Evolutionary conservation across 2,888 invertebrate species (phyloP).

Genomic region (Tenthredo amoena): DNA sequence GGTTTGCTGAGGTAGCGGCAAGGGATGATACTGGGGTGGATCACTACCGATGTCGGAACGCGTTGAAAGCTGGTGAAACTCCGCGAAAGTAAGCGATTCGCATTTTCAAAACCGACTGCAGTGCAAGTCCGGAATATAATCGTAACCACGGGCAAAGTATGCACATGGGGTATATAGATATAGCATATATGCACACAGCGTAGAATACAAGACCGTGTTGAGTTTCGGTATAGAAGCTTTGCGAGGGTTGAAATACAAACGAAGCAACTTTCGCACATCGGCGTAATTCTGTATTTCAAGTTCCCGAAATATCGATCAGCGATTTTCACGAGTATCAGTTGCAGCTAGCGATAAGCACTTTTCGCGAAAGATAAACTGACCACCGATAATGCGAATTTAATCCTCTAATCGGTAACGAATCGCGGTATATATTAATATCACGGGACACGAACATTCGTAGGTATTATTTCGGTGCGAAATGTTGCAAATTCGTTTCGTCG

Average conservation of each 20-base stretch:
- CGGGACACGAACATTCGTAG: background rate
- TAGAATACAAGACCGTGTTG: background rate
- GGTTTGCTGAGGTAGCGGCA: background rate
- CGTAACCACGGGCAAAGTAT: background rate
- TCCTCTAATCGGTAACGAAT: background rate
- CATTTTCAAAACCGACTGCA: background rate
- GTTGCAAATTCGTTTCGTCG: background rate
- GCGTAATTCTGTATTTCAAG: background rate
- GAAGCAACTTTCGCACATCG: background rate
- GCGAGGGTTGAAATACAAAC: background rate
- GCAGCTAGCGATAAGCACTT: background rate
- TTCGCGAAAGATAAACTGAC: background rate
- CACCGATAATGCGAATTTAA: background rate
- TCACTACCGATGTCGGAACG: background rate
- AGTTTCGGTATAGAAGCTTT: background rate
- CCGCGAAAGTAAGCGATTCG: background rate
- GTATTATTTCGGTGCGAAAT: background rate
- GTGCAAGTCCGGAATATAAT: background rate
- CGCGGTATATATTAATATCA: background rate
- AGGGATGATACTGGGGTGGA: slow-evolving; percentile 3
- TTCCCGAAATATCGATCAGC: slow-evolving; percentile 1
- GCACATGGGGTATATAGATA: background rate
- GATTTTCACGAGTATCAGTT: background rate
- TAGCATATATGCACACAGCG: background rate
- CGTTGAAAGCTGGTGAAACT: slow-evolving; percentile 8